A percentile compares a stretch with the other conserved stretches of the same genome.
phyloP scores from a whole-genome alignment of 2,888 invertebrate genomes.

The Xiphydria camelus region DNA sequence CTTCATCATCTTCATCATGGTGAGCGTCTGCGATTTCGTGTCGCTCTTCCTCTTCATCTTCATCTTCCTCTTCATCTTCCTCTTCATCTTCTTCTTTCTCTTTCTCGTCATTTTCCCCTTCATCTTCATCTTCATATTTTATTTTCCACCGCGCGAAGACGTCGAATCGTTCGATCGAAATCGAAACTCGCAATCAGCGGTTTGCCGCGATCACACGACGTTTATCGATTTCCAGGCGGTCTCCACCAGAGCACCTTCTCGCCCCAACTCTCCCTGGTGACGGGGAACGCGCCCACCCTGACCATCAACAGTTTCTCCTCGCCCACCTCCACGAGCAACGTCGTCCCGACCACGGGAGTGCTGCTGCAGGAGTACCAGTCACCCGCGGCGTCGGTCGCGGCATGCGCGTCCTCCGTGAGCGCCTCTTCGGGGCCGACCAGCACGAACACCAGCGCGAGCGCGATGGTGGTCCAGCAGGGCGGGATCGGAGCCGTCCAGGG shows the following conservation, averaged over 20 bases:
- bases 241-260: slow-evolving; percentile 50
- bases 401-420: slow-evolving; percentile 57
- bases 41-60: too few relatives aligned
- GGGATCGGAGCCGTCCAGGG: slow-evolving; percentile 30
- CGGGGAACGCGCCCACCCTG: slow-evolving; percentile 44
- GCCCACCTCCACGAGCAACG: slow-evolving; percentile 40
- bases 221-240: too few relatives aligned
- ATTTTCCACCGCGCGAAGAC: too few relatives aligned
- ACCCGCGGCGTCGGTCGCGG: slow-evolving; percentile 58
- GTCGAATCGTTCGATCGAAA: too few relatives aligned
- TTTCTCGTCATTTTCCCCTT: neutral
- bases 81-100: neutral
- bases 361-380: slow-evolving; percentile 59
- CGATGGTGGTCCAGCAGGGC: slow-evolving; percentile 42
- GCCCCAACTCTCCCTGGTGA: slow-evolving; percentile 49
- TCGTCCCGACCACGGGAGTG: slow-evolving; percentile 46
- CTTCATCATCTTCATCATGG: slow-evolving; percentile 54
- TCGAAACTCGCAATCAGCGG: too few relatives aligned
- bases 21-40: slow-evolving; percentile 37
- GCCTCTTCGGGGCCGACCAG: slow-evolving; percentile 43
- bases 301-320: slow-evolving; percentile 51
- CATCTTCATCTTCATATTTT: neutral
- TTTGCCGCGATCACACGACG: too few relatives aligned
- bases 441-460: slow-evolving; percentile 37
- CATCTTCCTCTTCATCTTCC: neutral